Conservation (phyloP, 2,113 vertebrate genomes). For the Lethenteron reissneri region DNA sequence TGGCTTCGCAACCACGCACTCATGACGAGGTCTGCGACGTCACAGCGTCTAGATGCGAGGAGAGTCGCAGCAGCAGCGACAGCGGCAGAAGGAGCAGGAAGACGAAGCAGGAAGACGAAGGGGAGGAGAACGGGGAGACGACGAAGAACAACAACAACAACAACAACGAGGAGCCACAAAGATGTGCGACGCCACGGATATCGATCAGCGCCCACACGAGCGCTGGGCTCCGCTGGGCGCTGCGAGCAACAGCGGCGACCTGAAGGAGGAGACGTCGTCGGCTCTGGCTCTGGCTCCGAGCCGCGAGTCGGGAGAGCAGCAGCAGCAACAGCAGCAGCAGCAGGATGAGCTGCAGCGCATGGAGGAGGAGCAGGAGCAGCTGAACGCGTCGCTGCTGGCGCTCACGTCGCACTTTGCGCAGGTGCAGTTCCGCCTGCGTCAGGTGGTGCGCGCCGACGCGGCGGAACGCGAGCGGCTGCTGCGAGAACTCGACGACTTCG, state of each 20-base stretch:
- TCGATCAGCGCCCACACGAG: slow-evolving; percentile 13
- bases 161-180: too few species aligned
- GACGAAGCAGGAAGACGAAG: too few species aligned
- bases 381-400: slow-evolving; percentile 66
- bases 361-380: slow-evolving; percentile 45
- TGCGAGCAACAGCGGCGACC: slow-evolving; percentile 30
- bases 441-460: slow-evolving; percentile 54
- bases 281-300: slow-evolving; percentile 4
- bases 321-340: slow-evolving; percentile 16
- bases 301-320: slow-evolving; percentile 13
- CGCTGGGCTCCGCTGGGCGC: slow-evolving; percentile 46
- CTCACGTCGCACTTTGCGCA: slow-evolving; percentile 86
- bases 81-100: too few species aligned
- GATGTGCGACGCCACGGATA: too few species aligned
- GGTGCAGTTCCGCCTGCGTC: slow-evolving; percentile 82
- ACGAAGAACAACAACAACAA: too few species aligned
- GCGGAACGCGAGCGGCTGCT: slow-evolving; percentile 66
- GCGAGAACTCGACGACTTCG: slow-evolving; percentile 78
- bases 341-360: slow-evolving; percentile 29
- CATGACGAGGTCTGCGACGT: too few species aligned
- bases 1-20: too few species aligned
- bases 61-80: too few species aligned
- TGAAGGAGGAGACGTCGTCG: slow-evolving; percentile 18
- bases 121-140: too few species aligned
- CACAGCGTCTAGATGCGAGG: too few species aligned